phyloP scores from a whole-genome alignment of 2,113 vertebrate species.

The Sander lucioperca region DNA sequence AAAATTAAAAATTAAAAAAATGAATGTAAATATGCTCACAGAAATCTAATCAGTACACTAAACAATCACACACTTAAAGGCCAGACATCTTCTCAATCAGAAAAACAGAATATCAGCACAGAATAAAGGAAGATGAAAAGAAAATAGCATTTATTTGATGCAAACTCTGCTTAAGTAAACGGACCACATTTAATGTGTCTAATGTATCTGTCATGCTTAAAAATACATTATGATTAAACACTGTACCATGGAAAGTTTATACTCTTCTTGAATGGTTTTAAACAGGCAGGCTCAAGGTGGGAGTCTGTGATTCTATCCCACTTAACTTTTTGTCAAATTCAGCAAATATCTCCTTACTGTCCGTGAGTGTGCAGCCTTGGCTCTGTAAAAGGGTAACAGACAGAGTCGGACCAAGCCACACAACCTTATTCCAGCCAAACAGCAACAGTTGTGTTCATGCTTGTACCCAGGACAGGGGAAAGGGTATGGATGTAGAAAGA shows the following conservation, averaged over 20 bases:
- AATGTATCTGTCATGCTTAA: conserved; percentile 16
- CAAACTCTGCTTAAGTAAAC: conserved; percentile 40
- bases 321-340: too few species aligned
- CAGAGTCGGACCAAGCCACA: too few species aligned
- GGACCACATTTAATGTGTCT: conserved; percentile 17
- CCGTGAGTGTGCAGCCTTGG: too few species aligned
- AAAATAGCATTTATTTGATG: conserved; percentile 78
- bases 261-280: neutral
- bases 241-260: neutral
- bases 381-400: too few species aligned
- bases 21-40: neutral
- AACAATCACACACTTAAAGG: neutral
- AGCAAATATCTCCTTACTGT: too few species aligned
- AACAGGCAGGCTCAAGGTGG: neutral
- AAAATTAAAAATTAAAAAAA: too few species aligned
- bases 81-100: neutral
- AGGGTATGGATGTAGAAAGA: too few species aligned
- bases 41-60: neutral
- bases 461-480: too few species aligned
- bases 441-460: too few species aligned
- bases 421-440: too few species aligned
- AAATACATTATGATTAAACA: conserved; percentile 30
- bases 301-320: too few species aligned
- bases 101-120: neutral
- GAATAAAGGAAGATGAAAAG: conserved; percentile 11